These are phyloP conservation scores for Pangasianodon gigas DNA, from an alignment of 2,113 vertebrate genomes.

Conservation along the genomic window DNA sequence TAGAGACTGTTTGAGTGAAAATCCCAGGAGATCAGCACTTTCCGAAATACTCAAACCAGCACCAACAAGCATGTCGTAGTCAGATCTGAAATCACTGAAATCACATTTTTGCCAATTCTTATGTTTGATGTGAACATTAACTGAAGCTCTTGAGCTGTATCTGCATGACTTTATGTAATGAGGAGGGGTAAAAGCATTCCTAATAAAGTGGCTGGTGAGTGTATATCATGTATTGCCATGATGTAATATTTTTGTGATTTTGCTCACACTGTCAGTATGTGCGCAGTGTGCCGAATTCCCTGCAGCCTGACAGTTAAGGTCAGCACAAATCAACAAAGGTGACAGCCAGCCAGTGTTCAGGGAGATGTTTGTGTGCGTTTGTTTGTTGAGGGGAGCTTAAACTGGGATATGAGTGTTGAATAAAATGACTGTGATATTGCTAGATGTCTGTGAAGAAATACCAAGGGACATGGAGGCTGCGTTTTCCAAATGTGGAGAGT, in stretches of 20 bases:
- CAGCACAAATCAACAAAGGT: conserved; percentile 28
- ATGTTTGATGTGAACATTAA: background rate
- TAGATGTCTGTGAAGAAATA: background rate
- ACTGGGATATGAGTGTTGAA: background rate
- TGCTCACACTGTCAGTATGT: conserved; percentile 1
- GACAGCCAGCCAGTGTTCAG: conserved; percentile 4
- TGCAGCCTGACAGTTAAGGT: conserved; percentile 38
- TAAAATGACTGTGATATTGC: background rate
- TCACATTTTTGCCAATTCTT: background rate
- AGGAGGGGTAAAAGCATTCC: background rate
- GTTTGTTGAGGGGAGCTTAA: background rate
- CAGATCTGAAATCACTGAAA: background rate
- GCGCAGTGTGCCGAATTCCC: conserved; percentile 30
- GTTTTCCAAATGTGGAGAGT: background rate
- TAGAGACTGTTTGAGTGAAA: background rate
- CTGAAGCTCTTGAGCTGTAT: background rate
- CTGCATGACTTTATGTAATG: background rate
- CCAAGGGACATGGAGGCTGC: background rate
- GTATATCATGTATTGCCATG: background rate
- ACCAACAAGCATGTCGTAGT: background rate
- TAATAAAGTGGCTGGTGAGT: conserved; percentile 1
- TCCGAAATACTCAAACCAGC: background rate
- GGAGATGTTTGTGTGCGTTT: background rate
- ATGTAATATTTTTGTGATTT: background rate
- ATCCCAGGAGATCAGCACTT: background rate